These are phyloP conservation scores for Sphenodon punctatus DNA, from an alignment of 2,797 vertebrate genomes.

Conservation along the genomic window DNA sequence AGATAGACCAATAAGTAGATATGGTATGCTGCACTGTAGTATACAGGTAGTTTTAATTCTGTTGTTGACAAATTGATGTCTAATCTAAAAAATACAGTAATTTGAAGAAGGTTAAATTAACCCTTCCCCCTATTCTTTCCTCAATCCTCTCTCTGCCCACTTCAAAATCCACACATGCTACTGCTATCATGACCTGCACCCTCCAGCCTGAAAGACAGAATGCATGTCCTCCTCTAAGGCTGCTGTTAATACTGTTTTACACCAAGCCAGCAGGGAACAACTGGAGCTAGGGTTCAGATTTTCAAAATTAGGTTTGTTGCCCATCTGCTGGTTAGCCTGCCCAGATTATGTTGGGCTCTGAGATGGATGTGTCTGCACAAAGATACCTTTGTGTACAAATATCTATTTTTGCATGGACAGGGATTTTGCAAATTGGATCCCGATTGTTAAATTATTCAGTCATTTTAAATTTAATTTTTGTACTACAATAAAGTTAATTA, in stretches of 20 bases:
- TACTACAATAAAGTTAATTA: no score
- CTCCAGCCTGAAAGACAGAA: slow-evolving; percentile 6
- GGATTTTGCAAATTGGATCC: slow-evolving; percentile 1
- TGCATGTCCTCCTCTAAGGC: slow-evolving; percentile 7
- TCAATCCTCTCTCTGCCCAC: slow-evolving; percentile 27
- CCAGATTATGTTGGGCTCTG: not conserved
- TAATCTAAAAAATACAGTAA: not conserved
- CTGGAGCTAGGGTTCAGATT: not conserved
- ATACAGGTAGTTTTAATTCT: not conserved
- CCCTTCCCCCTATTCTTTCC: not conserved
- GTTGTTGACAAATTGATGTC: not conserved
- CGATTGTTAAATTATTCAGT: not conserved
- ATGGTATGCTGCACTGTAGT: not conserved
- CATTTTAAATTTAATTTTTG: not conserved
- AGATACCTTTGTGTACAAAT: not conserved
- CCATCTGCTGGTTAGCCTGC: not conserved
- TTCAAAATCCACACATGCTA: slow-evolving; percentile 47
- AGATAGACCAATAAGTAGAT: not conserved
- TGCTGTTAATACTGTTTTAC: not conserved
- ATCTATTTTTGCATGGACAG: not conserved
- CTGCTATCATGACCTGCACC: slow-evolving; percentile 13
- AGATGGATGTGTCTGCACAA: not conserved
- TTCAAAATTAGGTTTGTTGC: not conserved
- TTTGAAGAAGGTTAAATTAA: not conserved
- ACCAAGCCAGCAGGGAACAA: not conserved